Percentiles rank a stretch among this genome's conserved stretches.
phyloP scores from a whole-genome alignment of 2,797 vertebrate genomes.

The Schizopygopsis malacanthus region DNA sequence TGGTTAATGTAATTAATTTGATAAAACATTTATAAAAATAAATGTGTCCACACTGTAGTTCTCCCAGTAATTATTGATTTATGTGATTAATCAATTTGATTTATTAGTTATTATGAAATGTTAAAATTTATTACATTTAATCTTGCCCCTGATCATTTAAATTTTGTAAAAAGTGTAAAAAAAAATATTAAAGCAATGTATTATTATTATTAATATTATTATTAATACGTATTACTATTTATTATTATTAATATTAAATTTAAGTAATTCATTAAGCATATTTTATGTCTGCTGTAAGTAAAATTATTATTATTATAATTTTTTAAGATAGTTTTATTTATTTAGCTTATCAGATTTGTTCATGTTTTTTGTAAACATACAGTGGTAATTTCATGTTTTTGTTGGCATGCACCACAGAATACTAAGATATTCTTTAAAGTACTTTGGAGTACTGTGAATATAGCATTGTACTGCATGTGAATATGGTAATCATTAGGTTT shows the following conservation, averaged over 20 bases:
- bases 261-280: too few species aligned
- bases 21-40: neutral
- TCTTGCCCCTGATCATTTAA: too few species aligned
- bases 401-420: neutral
- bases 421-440: neutral
- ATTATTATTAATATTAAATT: too few species aligned
- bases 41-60: too few species aligned
- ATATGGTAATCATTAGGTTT: neutral
- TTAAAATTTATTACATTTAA: neutral
- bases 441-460: neutral
- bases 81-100: neutral
- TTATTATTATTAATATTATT: too few species aligned
- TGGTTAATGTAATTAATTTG: neutral
- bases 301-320: too few species aligned
- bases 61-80: neutral
- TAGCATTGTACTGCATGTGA: neutral
- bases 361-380: too few species aligned
- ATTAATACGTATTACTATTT: too few species aligned
- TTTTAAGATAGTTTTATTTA: too few species aligned
- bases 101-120: neutral
- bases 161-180: too few species aligned
- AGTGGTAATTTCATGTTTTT: neutral
- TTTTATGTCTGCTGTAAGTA: too few species aligned
- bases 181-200: too few species aligned
- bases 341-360: neutral